Evolutionary conservation across 2,888 invertebrate species (phyloP).

Genomic region (Strigamia crassipes): DNA sequence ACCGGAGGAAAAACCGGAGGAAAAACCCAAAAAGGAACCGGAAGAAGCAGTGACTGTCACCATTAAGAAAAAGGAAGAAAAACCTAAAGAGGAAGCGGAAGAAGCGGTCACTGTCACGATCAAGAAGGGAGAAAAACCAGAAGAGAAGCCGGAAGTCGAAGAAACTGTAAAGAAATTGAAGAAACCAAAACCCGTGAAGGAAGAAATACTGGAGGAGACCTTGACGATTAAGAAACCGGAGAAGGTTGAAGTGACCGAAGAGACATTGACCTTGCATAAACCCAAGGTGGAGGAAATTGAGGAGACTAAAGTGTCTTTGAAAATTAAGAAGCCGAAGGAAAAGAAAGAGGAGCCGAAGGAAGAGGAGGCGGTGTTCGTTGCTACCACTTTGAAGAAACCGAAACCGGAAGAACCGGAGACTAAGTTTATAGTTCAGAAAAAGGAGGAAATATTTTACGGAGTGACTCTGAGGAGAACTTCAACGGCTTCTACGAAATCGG

Average conservation of each 20-base stretch:
- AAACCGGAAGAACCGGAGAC: conserved; percentile 52
- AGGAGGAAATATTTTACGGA: conserved; percentile 51
- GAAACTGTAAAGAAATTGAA: conserved; percentile 45
- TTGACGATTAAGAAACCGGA: conserved; percentile 44
- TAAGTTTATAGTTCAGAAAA: conserved; percentile 55
- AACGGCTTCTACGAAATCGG: background rate
- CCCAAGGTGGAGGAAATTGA: conserved; percentile 48
- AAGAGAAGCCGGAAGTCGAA: conserved; percentile 47
- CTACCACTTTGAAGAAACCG: conserved; percentile 53
- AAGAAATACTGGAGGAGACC: conserved; percentile 43
- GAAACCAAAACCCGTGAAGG: conserved; percentile 45
- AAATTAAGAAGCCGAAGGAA: conserved; percentile 17
- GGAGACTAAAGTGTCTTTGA: conserved; percentile 43
- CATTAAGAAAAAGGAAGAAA: conserved; percentile 44
- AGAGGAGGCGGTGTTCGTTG: conserved; percentile 49
- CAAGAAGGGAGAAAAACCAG: conserved; percentile 42
- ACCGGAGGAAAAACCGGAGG: conserved; percentile 44
- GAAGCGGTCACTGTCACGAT: conserved; percentile 48
- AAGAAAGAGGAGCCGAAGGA: conserved; percentile 39
- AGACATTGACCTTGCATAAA: conserved; percentile 13
- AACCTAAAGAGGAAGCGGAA: conserved; percentile 37
- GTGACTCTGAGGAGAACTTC: conserved; percentile 49
- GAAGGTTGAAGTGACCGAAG: conserved; percentile 44
- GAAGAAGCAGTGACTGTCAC: conserved; percentile 47
- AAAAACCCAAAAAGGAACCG: conserved; percentile 46